Conservation (phyloP, 2,113 vertebrate species). For the Clarias batrachus region DNA sequence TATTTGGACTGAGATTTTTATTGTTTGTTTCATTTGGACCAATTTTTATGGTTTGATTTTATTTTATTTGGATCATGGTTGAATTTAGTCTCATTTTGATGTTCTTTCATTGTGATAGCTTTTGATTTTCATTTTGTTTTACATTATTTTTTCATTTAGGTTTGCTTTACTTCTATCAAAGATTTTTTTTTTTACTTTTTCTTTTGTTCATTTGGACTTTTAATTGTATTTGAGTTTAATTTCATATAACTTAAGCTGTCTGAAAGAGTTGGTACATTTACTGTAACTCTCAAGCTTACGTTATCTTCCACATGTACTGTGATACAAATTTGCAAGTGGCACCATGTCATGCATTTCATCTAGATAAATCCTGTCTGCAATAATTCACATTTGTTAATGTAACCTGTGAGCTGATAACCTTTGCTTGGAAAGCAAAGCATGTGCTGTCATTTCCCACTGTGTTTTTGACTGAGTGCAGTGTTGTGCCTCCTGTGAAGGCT, state of each 20-base stretch:
- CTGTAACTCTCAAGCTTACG: not conserved
- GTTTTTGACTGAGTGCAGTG: not conserved
- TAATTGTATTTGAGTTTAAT: not conserved
- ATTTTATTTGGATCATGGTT: not conserved
- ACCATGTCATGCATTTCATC: not conserved
- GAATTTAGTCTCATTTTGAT: not conserved
- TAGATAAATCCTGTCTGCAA: not conserved
- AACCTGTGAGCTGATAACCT: not conserved
- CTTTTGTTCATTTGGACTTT: not conserved
- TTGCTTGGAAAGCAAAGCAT: not conserved
- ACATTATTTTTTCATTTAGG: no score
- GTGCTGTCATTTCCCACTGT: not conserved
- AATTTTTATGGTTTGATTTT: not conserved
- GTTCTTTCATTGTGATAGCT: not conserved
- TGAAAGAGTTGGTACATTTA: not conserved
- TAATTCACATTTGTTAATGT: not conserved
- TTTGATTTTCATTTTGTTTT: not conserved
- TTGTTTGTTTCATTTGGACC: not conserved
- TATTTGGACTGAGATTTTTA: not conserved
- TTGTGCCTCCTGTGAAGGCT: not conserved
- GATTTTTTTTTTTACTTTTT: no score
- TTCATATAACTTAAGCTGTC: not conserved
- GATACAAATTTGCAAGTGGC: not conserved
- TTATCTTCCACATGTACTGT: not conserved
- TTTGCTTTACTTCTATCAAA: no score